Conservation (phyloP, 2,113 vertebrate species). For the Bungarus multicinctus region DNA sequence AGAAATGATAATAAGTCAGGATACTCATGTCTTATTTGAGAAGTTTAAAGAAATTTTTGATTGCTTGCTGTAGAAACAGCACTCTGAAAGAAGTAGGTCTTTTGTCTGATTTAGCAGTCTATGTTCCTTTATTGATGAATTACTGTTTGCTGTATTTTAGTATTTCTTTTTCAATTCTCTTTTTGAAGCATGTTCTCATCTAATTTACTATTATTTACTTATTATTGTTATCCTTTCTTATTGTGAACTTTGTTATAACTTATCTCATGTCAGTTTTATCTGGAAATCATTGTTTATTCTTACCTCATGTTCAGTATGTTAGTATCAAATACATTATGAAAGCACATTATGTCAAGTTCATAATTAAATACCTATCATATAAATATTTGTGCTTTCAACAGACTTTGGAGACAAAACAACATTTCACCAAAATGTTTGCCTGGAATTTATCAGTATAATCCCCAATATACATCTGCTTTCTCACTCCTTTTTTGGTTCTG, state of each 20-base stretch:
- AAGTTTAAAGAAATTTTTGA: background rate
- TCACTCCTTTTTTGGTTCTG: constrained; percentile 27
- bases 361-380: background rate
- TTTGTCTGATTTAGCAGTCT: background rate
- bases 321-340: background rate
- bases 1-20: background rate
- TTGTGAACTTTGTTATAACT: background rate
- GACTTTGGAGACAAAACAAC: constrained; percentile 5
- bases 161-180: background rate
- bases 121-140: background rate
- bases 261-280: background rate
- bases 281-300: constrained; percentile 2
- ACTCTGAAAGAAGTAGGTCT: background rate
- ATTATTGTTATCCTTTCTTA: background rate
- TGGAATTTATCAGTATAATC: constrained; percentile 35
- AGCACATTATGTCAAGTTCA: background rate
- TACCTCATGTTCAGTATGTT: background rate
- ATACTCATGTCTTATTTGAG: background rate
- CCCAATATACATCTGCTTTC: constrained; percentile 16
- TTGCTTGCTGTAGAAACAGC: background rate
- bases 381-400: background rate
- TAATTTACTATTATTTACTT: background rate
- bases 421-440: constrained; percentile 25
- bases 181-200: background rate
- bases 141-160: background rate